A percentile compares a stretch with the other conserved stretches of the same genome.
phyloP scores from a whole-genome alignment of 2,113 vertebrate species.

The Odocoileus virginianus region DNA sequence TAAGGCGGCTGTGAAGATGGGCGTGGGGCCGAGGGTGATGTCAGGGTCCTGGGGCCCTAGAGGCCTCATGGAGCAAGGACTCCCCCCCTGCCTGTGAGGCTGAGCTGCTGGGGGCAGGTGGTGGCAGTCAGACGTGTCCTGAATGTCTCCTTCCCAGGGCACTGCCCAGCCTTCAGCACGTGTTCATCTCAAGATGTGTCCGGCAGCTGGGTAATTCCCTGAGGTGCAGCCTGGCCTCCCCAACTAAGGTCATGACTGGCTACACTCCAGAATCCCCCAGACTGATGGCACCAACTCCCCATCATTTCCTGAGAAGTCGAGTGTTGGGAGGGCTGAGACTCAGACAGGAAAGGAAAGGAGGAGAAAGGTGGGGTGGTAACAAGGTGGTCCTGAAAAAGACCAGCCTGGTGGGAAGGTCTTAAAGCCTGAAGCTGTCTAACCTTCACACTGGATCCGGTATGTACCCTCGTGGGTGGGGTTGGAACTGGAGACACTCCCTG shows the following conservation, averaged over 20 bases:
- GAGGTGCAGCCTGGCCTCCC: background rate
- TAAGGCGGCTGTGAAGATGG: background rate
- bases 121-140: background rate
- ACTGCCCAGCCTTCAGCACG: background rate
- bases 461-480: background rate
- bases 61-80: background rate
- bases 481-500: background rate
- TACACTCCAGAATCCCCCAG: background rate
- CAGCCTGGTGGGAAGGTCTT: background rate
- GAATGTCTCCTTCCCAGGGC: background rate
- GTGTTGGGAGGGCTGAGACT: background rate
- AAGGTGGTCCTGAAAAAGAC: background rate
- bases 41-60: background rate
- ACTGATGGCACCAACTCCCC: background rate
- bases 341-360: background rate
- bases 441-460: background rate
- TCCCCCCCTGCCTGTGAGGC: background rate
- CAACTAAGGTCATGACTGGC: background rate
- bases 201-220: background rate
- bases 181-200: background rate
- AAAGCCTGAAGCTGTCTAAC: background rate
- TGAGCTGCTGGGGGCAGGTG: background rate
- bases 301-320: background rate
- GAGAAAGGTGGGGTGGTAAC: background rate
- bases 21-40: background rate